phyloP scores from a whole-genome alignment of 2,888 invertebrate genomes.

The Hydrotaea cyrtoneurina region DNA sequence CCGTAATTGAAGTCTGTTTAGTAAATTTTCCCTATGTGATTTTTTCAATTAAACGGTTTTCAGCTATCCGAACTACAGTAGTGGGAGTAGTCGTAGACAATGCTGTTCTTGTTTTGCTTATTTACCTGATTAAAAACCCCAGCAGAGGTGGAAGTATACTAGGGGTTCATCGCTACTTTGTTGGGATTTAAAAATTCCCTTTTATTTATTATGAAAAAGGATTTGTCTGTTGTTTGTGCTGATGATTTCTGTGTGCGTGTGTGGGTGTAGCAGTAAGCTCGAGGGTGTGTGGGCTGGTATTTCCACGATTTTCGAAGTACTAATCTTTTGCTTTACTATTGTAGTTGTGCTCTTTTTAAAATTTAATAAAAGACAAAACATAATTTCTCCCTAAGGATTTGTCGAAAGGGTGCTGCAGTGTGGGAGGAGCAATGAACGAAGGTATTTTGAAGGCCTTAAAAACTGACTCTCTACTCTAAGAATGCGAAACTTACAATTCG shows the following conservation, averaged over 20 bases:
- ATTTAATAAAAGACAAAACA: neutral
- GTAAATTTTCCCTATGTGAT: no score
- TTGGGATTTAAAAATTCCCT: neutral
- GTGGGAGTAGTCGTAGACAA: neutral
- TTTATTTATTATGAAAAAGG: neutral
- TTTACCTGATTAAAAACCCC: neutral
- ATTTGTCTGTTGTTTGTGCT: neutral
- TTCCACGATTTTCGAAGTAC: neutral
- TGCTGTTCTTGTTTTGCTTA: neutral
- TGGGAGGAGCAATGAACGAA: no score
- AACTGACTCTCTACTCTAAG: no score
- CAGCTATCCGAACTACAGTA: no score
- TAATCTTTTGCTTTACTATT: neutral
- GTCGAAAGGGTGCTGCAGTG: no score
- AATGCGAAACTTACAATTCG: no score
- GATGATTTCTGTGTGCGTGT: neutral
- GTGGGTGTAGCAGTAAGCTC: neutral
- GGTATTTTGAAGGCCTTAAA: no score
- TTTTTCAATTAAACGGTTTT: no score
- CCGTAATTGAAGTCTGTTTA: no score
- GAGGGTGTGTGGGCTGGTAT: neutral
- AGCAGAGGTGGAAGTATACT: neutral
- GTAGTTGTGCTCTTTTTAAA: neutral
- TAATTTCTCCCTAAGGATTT: no score
- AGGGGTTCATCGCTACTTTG: neutral